Evolutionary conservation across 1,140 invertebrate genomes (phyloP), one percentile per base, ranked within the genome.

Genomic region (Rhagoletis pomonella): DNA sequence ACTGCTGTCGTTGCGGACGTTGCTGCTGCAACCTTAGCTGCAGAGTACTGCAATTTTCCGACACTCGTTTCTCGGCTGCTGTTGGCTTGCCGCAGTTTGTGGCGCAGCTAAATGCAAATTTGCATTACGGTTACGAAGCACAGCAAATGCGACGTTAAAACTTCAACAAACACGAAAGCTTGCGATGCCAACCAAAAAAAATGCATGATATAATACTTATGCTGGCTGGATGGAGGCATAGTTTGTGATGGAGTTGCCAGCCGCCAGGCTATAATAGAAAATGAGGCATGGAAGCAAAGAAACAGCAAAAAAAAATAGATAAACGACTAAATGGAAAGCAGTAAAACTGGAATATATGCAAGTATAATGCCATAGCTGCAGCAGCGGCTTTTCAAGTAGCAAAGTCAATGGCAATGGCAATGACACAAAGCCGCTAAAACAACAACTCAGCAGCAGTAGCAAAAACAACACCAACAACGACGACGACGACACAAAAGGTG

Each of bases 191-290:
- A 69, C 65, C 12, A 69, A 69, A 69, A n/a, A n/a, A n/a, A 69
- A 42, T 0, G 67, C 73, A 29, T 81, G 73, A 81, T 81, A 81
- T 81, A 81, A 81, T 81, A n/a, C n/a, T n/a, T n/a, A 55, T 55
- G 73, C 73, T 81, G 73, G 39, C 67, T 73, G 73, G 19, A n/a
- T n/a, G n/a, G n/a, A 10, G 44, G 17, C 17, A 47, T 6, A n/a
- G 73, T 19, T 77, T 42, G 9, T 77, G 69, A 77, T 44, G 69
- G n/a, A 81, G 73, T 67, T n/a, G 60, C 10, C 60, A 62, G 60
- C 17, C 1, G 60, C 67, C 73, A n/a, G n/a, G 73, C 47, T 44
- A 58, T 81, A 55, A 81, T 58, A 81, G 73, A 81, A 81, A 81
- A 81, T 81, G 73, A 81, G 47, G n/a, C 47, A 81, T 81, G 42